Evolutionary conservation across 2,113 vertebrate genomes (phyloP).

Genomic region (Xiphorhynchus elegans): DNA sequence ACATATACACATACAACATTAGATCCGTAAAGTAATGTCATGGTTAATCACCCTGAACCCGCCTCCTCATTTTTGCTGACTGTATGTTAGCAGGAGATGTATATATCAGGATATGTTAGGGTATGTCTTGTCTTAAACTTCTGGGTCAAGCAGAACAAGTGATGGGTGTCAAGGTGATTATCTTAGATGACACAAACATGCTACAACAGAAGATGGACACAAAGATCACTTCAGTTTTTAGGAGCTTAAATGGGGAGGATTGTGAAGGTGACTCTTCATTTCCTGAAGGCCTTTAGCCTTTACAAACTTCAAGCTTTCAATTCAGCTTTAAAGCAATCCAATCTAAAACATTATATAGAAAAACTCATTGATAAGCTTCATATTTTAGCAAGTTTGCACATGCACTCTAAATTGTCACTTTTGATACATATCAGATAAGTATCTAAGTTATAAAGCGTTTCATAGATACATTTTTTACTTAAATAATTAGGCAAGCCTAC

Average conservation of each 20-base stretch:
- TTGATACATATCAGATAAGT: not conserved
- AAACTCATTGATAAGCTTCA: conserved; percentile 16
- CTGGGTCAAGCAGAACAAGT: conserved; percentile 29
- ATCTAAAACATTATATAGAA: conserved; percentile 26
- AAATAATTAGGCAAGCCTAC: conserved; percentile 26
- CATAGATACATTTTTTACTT: not conserved
- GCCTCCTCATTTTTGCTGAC: conserved; percentile 39
- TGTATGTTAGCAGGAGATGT: not conserved
- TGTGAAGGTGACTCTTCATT: not conserved
- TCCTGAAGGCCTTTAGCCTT: not conserved
- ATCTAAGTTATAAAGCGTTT: not conserved
- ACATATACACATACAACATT: not conserved
- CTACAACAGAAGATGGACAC: not conserved
- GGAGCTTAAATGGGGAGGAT: not conserved
- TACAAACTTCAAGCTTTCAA: not conserved
- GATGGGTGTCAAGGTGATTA: conserved; percentile 9
- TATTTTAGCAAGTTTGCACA: conserved; percentile 55
- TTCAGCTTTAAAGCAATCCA: not conserved
- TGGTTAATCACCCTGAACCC: not conserved
- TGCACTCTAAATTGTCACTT: not conserved
- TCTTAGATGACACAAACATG: conserved; percentile 2
- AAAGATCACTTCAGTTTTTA: not conserved
- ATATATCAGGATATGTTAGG: conserved; percentile 9
- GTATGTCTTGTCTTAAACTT: conserved; percentile 29
- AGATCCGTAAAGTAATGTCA: not conserved